These are phyloP conservation scores for Pseudochaenichthys georgianus DNA, from an alignment of 2,797 vertebrate species.

Conservation along the genomic window DNA sequence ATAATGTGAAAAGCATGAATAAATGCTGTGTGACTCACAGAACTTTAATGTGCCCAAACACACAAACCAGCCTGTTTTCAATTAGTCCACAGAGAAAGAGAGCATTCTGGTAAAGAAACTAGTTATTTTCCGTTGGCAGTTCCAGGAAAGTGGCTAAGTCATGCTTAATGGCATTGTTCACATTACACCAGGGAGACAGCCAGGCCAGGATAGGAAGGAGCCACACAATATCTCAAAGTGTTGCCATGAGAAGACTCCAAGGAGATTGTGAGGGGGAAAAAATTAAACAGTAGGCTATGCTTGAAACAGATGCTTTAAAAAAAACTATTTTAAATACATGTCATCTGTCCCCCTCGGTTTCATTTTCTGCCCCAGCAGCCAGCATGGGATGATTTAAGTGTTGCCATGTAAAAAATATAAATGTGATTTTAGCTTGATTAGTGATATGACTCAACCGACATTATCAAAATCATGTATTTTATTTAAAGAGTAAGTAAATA, in stretches of 20 bases:
- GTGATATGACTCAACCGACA: background rate
- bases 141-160: conserved; percentile 80
- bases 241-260: conserved; percentile 36
- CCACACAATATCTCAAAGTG: conserved; percentile 40
- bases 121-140: conserved; percentile 75
- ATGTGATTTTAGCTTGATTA: background rate
- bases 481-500: background rate
- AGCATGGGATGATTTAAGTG: conserved; percentile 6
- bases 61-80: conserved; percentile 73
- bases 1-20: conserved; percentile 47
- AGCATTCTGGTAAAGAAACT: conserved; percentile 74
- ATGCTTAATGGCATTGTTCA: conserved; percentile 76
- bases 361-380: conserved; percentile 28
- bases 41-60: conserved; percentile 66
- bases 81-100: conserved; percentile 69
- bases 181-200: conserved; percentile 61
- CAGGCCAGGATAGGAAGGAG: conserved; percentile 42
- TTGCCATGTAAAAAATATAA: conserved; percentile 9
- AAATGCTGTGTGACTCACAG: conserved; percentile 67
- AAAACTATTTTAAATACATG: conserved; percentile 28
- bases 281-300: conserved; percentile 38
- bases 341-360: conserved; percentile 6
- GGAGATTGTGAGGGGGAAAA: conserved; percentile 29
- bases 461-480: background rate
- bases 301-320: conserved; percentile 41